Percentiles rank a stretch among this genome's conserved stretches.
Evolutionary conservation across 2,113 vertebrate genomes (phyloP).

Genomic region (Charina bottae): DNA sequence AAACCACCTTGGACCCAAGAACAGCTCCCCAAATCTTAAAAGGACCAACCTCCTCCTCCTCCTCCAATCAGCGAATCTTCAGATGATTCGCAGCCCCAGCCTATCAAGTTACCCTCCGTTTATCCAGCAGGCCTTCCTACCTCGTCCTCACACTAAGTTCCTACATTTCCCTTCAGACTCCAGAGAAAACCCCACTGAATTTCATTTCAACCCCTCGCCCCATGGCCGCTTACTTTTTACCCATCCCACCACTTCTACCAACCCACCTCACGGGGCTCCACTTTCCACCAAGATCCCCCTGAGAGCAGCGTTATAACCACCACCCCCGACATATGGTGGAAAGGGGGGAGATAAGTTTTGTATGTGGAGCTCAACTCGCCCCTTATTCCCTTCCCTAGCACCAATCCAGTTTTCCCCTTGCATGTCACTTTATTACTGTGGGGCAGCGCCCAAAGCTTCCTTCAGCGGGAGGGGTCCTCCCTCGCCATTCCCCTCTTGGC

Average conservation of each 20-base stretch:
- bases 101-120: background rate
- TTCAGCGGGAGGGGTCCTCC: background rate
- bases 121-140: background rate
- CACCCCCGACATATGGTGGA: too few species aligned
- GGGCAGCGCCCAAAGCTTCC: background rate
- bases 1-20: background rate
- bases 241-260: background rate
- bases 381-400: background rate
- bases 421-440: background rate
- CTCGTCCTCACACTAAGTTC: background rate
- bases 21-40: background rate
- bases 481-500: background rate
- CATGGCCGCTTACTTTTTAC: background rate
- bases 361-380: background rate
- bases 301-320: rapidly evolving
- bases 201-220: background rate
- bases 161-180: background rate
- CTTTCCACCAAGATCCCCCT: background rate
- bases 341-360: background rate
- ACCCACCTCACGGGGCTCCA: background rate
- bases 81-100: background rate
- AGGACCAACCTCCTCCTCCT: background rate
- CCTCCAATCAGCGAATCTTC: too few species aligned
- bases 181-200: background rate
- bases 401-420: too few species aligned